Percentiles rank a stretch among this genome's conserved stretches.
Conservation (phyloP, 1,140 invertebrate species). For the Battus philenor region DNA sequence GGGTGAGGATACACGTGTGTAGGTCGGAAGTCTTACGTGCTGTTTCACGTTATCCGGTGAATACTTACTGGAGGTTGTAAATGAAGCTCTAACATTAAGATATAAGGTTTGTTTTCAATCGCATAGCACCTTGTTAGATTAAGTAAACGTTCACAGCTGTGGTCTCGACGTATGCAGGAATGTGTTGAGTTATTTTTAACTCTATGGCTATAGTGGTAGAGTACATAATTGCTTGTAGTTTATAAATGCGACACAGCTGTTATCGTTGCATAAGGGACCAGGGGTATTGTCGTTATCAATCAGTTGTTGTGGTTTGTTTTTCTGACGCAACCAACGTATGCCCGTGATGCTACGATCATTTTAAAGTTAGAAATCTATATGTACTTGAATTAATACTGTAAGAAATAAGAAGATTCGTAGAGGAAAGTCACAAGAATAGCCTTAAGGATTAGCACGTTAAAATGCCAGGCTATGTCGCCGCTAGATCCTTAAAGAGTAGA, state of each 20-base stretch:
- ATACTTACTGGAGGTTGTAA: neutral
- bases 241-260: conserved; percentile 38
- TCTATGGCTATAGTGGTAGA: conserved; percentile 21
- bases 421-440: too few species aligned
- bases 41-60: conserved; percentile 6
- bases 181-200: conserved; percentile 23
- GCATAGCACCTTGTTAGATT: conserved; percentile 27
- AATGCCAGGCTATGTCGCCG: too few species aligned
- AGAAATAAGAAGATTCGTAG: too few species aligned
- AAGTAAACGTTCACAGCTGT: conserved; percentile 56
- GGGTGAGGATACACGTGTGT: conserved; percentile 1
- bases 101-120: conserved; percentile 1
- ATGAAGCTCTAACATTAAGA: neutral
- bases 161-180: conserved; percentile 22
- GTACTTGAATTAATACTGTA: too few species aligned
- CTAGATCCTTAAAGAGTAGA: too few species aligned
- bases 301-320: conserved; percentile 33
- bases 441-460: too few species aligned
- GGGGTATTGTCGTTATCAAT: conserved; percentile 57
- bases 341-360: too few species aligned
- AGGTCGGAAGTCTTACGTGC: conserved; percentile 7
- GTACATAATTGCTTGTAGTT: conserved; percentile 23
- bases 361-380: too few species aligned
- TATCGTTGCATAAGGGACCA: conserved; percentile 62
- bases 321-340: conserved; percentile 32